Percentiles rank a stretch among this genome's conserved stretches.
Conservation (phyloP, 2,113 vertebrate genomes). For the Redunca redunca region DNA sequence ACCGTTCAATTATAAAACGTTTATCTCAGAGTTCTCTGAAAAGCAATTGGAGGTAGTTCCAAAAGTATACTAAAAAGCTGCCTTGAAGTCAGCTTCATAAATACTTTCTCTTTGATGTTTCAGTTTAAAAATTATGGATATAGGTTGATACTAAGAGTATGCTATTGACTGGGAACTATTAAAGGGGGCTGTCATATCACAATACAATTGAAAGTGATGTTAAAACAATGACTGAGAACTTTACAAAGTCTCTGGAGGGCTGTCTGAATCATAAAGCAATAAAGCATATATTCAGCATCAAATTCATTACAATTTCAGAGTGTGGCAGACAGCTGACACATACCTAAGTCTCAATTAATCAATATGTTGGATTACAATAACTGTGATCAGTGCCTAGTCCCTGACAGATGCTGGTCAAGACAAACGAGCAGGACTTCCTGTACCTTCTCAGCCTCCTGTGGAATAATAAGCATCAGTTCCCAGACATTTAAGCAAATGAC, state of each 20-base stretch:
- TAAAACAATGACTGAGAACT: neutral
- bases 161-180: neutral
- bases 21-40: slow-evolving; percentile 11
- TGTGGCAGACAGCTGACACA: neutral
- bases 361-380: neutral
- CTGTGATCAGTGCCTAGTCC: neutral
- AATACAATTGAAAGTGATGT: neutral
- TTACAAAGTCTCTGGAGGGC: neutral
- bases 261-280: slow-evolving; percentile 29
- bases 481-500: slow-evolving; percentile 8
- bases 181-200: neutral
- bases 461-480: neutral
- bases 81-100: neutral
- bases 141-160: neutral
- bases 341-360: neutral
- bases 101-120: neutral
- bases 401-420: neutral
- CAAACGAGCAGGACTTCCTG: neutral
- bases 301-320: neutral
- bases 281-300: slow-evolving; percentile 6
- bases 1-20: neutral
- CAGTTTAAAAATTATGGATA: slow-evolving; percentile 8
- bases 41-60: neutral
- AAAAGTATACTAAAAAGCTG: neutral
- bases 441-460: neutral